Conservation (phyloP, 2,797 vertebrate genomes). For the Arremon brunneinucha region DNA sequence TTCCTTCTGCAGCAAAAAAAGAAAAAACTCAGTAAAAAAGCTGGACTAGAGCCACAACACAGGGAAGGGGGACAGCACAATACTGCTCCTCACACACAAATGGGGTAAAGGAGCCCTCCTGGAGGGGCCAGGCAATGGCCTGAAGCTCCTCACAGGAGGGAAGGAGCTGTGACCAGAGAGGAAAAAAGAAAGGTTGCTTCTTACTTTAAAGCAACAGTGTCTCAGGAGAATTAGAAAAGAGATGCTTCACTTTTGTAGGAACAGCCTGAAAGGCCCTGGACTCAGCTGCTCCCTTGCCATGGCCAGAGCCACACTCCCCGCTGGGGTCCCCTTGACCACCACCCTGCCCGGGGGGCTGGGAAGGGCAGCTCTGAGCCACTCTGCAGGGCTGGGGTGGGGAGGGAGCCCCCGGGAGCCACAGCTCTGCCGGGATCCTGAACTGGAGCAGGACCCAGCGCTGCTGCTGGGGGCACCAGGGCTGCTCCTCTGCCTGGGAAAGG, state of each 20-base stretch:
- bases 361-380: not conserved
- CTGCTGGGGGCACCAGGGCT: not conserved
- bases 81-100: not conserved
- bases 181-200: not conserved
- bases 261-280: not conserved
- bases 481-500: not conserved
- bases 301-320: rapidly evolving
- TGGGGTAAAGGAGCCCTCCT: not conserved
- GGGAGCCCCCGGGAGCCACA: not conserved
- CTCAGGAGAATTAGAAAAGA: not conserved
- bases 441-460: rapidly evolving
- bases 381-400: rapidly evolving
- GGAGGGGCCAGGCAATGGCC: not conserved
- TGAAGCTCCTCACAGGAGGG: not conserved
- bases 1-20: not conserved
- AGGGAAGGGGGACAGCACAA: not conserved
- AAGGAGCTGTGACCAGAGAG: not conserved
- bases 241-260: not conserved
- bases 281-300: not conserved
- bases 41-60: not conserved
- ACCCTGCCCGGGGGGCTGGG: not conserved
- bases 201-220: not conserved
- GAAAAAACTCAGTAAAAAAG: not conserved
- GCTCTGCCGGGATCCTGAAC: not conserved
- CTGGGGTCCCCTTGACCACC: not conserved